Evolutionary conservation across 2,797 vertebrate genomes (phyloP), one percentile per base, ranked within the genome.

Genomic region (Tarsius wallacei): DNA sequence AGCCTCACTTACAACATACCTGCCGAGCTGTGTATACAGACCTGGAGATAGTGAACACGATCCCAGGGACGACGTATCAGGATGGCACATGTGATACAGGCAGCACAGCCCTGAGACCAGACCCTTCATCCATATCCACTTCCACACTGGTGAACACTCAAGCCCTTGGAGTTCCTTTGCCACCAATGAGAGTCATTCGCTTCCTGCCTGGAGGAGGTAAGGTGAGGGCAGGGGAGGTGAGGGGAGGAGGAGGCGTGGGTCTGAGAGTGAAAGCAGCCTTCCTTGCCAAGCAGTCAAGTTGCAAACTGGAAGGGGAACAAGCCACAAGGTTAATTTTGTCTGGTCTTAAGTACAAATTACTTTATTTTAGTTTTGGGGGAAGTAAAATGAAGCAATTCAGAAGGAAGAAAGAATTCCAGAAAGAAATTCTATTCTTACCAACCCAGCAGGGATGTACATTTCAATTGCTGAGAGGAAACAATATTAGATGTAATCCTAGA

Each of bases 351-450:
- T 97, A 98, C 93, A 97, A 98, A 98, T 97, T 97, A 92, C 90
- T 97, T 98, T 98, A 97, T 97, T 98, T 97, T 95, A 97, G 96
- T 97, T 97, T 97, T 0, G 92, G 87, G 96, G 96, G 93, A 98
- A 98, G 97, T 97, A 98, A 98, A 98, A 98, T 97, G 97, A 97
- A 98, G 96, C 98, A 97, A 98, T 98, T 98, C 96, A 97, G 78
- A 97, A 96, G 95, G 96, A 97, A 98, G 96, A 98, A 98, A 97
- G 97, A 97, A 98, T 97, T 98, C 97, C 92, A 97, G 97, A 98
- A 98, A 98, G 97, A 97, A 97, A 98, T 98, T 97, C 98, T 98
- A 98, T 98, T 98, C 98, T 98, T 98, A 97, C 97, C 96, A 98
- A 93, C 98, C 95, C 97, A 98, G 98, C 98, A 97, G 97, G 98